phyloP scores from a whole-genome alignment of 2,113 vertebrate species.

The Eonycteris spelaea region DNA sequence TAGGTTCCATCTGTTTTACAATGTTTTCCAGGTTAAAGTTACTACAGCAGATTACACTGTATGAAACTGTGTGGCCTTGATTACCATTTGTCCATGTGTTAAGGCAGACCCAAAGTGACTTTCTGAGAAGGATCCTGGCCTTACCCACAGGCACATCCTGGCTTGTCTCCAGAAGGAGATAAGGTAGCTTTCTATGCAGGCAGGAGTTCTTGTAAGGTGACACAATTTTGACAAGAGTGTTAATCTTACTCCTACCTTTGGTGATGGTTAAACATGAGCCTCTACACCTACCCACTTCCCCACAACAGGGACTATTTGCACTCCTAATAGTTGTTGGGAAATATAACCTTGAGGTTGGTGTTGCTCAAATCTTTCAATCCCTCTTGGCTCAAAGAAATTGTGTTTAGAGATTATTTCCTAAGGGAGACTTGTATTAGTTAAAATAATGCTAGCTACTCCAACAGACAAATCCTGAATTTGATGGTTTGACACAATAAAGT shows the following conservation, averaged over 20 bases:
- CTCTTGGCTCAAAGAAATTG: neutral
- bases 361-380: neutral
- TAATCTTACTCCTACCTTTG: conserved; percentile 56
- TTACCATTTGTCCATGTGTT: neutral
- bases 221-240: conserved; percentile 60
- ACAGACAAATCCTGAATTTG: neutral
- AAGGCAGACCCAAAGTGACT: neutral
- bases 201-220: conserved; percentile 59
- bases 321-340: neutral
- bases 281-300: conserved; percentile 2
- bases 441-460: neutral
- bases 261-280: conserved; percentile 38
- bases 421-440: neutral
- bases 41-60: neutral
- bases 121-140: conserved; percentile 12
- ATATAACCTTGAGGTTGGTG: conserved; percentile 34
- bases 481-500: neutral
- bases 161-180: conserved; percentile 40
- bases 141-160: neutral
- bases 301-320: conserved; percentile 6
- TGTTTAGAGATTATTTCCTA: conserved; percentile 33
- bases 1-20: neutral
- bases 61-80: neutral
- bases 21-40: neutral
- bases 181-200: conserved; percentile 28